These are phyloP conservation scores for Drusus annulatus DNA, from an alignment of 1,140 invertebrate genomes.

Conservation along the genomic window DNA sequence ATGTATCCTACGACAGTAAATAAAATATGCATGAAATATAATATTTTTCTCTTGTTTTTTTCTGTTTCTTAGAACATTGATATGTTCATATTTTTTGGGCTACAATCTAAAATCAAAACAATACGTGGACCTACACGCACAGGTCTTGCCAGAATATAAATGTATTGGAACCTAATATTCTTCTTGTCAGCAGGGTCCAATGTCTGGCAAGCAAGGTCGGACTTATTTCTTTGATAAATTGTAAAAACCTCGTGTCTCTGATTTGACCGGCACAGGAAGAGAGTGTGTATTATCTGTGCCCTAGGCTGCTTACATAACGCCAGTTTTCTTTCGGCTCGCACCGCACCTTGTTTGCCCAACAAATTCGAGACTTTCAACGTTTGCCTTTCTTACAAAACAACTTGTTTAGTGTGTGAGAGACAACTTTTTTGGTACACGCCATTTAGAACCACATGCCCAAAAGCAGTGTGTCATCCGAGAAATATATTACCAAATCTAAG, in stretches of 20 bases:
- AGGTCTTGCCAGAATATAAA: no score
- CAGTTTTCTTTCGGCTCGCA: conserved; percentile 40
- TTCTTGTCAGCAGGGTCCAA: no score
- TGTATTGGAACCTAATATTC: no score
- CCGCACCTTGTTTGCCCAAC: conserved; percentile 41
- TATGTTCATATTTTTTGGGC: no score
- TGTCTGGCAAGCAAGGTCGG: no score
- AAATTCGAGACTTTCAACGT: conserved; percentile 43
- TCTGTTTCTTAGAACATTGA: no score
- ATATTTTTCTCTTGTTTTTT: no score
- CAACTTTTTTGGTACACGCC: not conserved
- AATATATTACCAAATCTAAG: not conserved
- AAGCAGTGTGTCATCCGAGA: not conserved
- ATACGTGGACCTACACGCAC: no score
- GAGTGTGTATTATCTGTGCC: conserved; percentile 13
- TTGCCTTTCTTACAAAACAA: conserved; percentile 39
- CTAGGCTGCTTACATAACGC: conserved; percentile 16
- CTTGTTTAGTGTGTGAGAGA: conserved; percentile 1
- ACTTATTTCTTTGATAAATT: no score
- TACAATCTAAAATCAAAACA: no score
- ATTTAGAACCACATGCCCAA: not conserved
- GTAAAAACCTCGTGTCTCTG: not conserved
- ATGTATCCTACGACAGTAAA: no score
- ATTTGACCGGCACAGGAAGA: conserved; percentile 24
- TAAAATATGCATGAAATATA: no score